Base-by-base conservation (phyloP, 1,140 invertebrate species). In the Drosophila albomicans region DNA sequence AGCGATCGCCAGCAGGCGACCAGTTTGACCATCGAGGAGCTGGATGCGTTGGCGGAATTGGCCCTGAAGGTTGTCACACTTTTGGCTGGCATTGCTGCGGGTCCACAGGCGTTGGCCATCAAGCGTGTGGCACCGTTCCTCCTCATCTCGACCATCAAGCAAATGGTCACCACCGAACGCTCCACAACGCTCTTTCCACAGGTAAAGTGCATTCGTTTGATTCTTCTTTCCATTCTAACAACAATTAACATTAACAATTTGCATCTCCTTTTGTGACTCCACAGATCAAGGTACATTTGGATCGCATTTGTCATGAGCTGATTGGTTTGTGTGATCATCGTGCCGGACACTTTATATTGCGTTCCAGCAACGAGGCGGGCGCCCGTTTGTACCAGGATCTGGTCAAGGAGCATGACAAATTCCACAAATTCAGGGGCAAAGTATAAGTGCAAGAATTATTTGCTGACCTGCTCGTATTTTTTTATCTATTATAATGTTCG, bases 381-480 rank as follows among this genome's bases (percentile, higher is more conserved):
- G 72, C 86, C 48, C 72, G 85, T 1, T 63, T 92, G 45, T 92
- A 92, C 32, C 89, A 92, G 62, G 64, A 59, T 1, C 41, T 92
- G 43, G 58, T 88, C 13, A 92, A 91, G 73, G 92, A 92, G 52
- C 87, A 92, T 58, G 73, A 89, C 15, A 92, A 92, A 58, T 92
- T 92, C 51, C 81, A 92, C 75, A 92, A 91, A 41, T 92, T 92
- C 56, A 79, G 86, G 7, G 92, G 92, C 25, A 92, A 92, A 67
- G 91, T 92, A 3, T 92, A 65, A 54, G 6, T 25, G 3, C 20
- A 25, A 25, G 20, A 25, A 25, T 25, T 25, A 25, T 25, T 25
- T 25, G 20, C 20, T 25, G 20, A 25, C 20, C 20, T 3, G 1
- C 13, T 38, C 2, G 7, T 38, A 65, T 7, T n/a, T 5, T 3